phyloP scores from a whole-genome alignment of 2,113 vertebrate genomes.

The Nothocercus nigrocapillus region DNA sequence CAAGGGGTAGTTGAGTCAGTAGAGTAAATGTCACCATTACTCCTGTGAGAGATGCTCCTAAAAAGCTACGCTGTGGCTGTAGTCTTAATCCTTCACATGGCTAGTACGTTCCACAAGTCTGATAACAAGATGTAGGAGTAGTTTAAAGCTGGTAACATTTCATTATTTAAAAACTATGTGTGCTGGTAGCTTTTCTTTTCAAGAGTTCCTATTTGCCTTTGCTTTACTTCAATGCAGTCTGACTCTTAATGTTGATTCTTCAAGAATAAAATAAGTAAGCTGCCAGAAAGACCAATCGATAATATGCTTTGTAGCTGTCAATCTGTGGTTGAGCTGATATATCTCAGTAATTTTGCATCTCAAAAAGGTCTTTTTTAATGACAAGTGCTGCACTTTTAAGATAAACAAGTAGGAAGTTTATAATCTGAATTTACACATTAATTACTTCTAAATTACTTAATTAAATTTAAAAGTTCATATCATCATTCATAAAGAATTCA shows the following conservation, averaged over 20 bases:
- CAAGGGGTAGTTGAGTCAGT: background rate
- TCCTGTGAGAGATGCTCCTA: background rate
- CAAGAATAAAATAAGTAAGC: constrained; percentile 31
- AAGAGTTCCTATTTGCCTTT: background rate
- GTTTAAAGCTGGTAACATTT: background rate
- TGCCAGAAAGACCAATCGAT: background rate
- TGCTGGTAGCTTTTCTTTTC: constrained; percentile 38
- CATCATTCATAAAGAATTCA: constrained; percentile 94
- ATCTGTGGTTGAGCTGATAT: background rate
- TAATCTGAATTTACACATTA: constrained; percentile 87
- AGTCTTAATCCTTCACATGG: background rate
- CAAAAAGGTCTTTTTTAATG: constrained; percentile 62
- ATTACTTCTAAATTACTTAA: constrained; percentile 94
- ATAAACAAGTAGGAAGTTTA: constrained; percentile 69
- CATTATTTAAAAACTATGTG: constrained; percentile 4
- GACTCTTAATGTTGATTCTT: constrained; percentile 29
- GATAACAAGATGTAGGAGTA: background rate
- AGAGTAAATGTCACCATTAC: background rate
- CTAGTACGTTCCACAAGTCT: background rate
- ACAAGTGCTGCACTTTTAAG: constrained; percentile 49
- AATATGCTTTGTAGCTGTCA: constrained; percentile 31
- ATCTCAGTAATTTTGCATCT: constrained; percentile 59
- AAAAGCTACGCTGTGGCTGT: background rate
- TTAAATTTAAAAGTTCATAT: constrained; percentile 91
- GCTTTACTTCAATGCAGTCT: constrained; percentile 31